Base-by-base conservation (phyloP, 1,140 invertebrate genomes). In the Sycophaga agraensis region DNA sequence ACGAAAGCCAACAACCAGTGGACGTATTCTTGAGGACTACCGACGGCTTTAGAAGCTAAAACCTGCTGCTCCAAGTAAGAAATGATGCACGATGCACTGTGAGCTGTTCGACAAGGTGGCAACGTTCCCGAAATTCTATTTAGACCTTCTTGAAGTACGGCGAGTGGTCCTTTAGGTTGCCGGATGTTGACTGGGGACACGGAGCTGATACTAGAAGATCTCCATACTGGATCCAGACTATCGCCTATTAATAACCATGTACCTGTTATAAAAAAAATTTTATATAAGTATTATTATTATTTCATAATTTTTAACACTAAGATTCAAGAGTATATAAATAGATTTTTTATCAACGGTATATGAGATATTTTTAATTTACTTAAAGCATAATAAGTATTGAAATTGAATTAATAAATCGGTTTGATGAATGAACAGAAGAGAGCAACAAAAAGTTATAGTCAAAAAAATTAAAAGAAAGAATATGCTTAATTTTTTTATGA, bases 61-160 rank as follows among this genome's bases (percentile, higher is more conserved):
- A 94, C 73, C 72, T 94, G 91, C 66, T 85, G 84, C 73, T 94
- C 91, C 21, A 94, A 81, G 75, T 91, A 91, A 58, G 87, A 89
- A 19, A 91, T 73, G 22, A 81, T 73, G 34, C 76, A 77, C 0
- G 75, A 67, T 26, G 70, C 75, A 49, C 73, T 78, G 21, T 79
- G 73, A n/a, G 77, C 73, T 46, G 74, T 68, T 55, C 73, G 70
- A 0, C 75, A 71, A 70, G 72, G 76, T 35, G 76, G 70, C 51
- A 66, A 64, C 57, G 67, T 72, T 12, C 77, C 74, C 2, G 73
- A 69, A 21, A 69, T 75, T 55, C 75, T 65, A 45, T 79, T 73
- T 7, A 81, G 35, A 26, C 70, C 76, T 69, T 80, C 79, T 53
- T 81, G 79, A 37, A 81, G 54, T 4, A 71, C 68, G 0, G 76